These are phyloP conservation scores for Cryptomyrus ogoouensis DNA, from an alignment of 2,113 vertebrate genomes.

Conservation along the genomic window DNA sequence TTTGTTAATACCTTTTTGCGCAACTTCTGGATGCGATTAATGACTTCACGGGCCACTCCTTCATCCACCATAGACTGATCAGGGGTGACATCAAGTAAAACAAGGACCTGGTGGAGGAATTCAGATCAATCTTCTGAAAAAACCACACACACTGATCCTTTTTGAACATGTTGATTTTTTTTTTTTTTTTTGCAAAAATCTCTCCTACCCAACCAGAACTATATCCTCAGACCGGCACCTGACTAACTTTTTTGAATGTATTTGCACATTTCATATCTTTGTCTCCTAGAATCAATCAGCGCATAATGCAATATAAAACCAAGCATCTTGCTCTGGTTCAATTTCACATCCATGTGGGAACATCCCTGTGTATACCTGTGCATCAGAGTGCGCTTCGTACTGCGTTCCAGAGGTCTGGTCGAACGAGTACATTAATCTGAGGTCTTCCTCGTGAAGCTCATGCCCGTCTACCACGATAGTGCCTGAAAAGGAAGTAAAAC, in stretches of 20 bases:
- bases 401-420: slow-evolving; percentile 70
- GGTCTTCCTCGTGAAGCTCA: slow-evolving; percentile 81
- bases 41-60: slow-evolving; percentile 91
- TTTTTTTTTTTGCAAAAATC: neutral
- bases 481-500: slow-evolving; percentile 53
- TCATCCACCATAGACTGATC: slow-evolving; percentile 95
- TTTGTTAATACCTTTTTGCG: slow-evolving; percentile 80
- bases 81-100: slow-evolving; percentile 83
- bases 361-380: slow-evolving; percentile 66
- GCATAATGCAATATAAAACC: neutral
- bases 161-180: neutral
- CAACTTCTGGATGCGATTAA: slow-evolving; percentile 97
- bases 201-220: neutral
- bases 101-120: slow-evolving; percentile 65
- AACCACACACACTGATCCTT: neutral
- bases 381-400: slow-evolving; percentile 88
- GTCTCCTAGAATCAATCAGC: neutral
- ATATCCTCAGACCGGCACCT: neutral
- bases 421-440: slow-evolving; percentile 85
- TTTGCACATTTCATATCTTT: neutral
- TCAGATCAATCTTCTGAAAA: neutral
- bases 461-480: slow-evolving; percentile 80
- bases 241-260: neutral
- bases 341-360: neutral
- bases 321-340: neutral